Evolutionary conservation across 2,888 invertebrate species (phyloP), one percentile per base, ranked within the genome.

Genomic region (Agrochola macilenta): DNA sequence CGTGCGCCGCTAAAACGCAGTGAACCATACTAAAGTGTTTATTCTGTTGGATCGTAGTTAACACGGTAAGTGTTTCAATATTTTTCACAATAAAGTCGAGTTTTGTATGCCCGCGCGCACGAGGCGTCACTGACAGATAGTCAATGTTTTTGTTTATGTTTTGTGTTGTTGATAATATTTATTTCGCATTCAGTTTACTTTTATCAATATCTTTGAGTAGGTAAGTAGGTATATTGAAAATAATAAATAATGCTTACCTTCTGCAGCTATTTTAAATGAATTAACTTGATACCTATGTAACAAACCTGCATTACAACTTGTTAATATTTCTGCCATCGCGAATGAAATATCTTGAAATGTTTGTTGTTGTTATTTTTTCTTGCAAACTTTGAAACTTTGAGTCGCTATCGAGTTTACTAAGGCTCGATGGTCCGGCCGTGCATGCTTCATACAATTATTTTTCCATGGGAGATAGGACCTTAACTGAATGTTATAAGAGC

Each of bases 131-230:
- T 94, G 94, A 92, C 94, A 94, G 93, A 79, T 90, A 83, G 76
- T 83, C 89, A 78, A 88, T 91, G 90, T 90, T 91, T 92, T 93
- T 93, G 93, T 94, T 93, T 93, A 92, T 90, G 89, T 94, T 91
- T 87, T 77, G 85, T 85, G 76, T 84, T 81, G 85, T 86, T 76
- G 83, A 65, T 78, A 77, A 70, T 76, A 74, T 79, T 78, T 52
- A 69, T 49, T 46, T 57, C 2, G 46, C 11, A 49, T 74, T 57
- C 52, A 61, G 9, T 72, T 46, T 65, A 63, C 5, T 39, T 78
- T 17, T 65, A 65, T 17, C 35, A 65, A 39, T 39, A 30, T 39
- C 2, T 46, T 60, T 57, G 7, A 14, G 5, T 5, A 54, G 2
- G 9, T 54, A 23, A 43, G 11, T 23, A 9, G 23, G 9, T 54